A percentile compares a stretch with the other conserved stretches of the same genome.
These are phyloP conservation scores for Dryococelus australis DNA, from an alignment of 2,888 invertebrate genomes.

Conservation along the genomic window DNA sequence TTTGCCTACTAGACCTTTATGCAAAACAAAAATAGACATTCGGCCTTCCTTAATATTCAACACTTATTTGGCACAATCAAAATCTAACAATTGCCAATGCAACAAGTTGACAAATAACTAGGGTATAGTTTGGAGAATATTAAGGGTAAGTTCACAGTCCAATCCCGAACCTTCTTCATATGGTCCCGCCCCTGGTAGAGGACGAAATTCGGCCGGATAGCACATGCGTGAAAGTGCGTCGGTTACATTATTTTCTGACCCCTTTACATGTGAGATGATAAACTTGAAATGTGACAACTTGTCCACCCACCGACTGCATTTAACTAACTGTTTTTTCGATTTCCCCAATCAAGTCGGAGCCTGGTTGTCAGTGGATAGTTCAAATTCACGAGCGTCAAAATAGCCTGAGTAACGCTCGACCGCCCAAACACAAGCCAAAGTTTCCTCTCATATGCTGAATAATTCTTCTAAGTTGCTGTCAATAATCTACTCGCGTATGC, in stretches of 20 bases:
- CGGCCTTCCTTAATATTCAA: neutral
- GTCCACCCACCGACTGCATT: neutral
- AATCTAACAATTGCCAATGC: neutral
- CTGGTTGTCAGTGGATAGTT: neutral
- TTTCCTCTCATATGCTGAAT: neutral
- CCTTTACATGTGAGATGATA: neutral
- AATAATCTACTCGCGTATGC: neutral
- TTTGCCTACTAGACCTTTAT: neutral
- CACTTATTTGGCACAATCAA: neutral
- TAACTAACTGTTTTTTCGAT: neutral
- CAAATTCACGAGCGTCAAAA: neutral
- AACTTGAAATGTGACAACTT: neutral
- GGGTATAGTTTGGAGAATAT: neutral
- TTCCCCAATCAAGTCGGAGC: neutral
- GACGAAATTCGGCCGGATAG: neutral
- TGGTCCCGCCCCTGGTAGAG: neutral
- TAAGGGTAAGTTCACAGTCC: neutral
- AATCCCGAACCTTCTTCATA: neutral
- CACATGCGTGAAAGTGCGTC: neutral
- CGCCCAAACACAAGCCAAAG: neutral
- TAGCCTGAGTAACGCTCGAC: neutral
- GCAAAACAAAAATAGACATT: neutral
- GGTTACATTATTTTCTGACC: neutral
- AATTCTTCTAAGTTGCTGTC: neutral
- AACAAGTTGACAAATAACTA: neutral